Percentiles rank a stretch among this genome's conserved stretches.
These are phyloP conservation scores for Lymantria monacha DNA, from an alignment of 2,888 invertebrate species.

Conservation along the genomic window DNA sequence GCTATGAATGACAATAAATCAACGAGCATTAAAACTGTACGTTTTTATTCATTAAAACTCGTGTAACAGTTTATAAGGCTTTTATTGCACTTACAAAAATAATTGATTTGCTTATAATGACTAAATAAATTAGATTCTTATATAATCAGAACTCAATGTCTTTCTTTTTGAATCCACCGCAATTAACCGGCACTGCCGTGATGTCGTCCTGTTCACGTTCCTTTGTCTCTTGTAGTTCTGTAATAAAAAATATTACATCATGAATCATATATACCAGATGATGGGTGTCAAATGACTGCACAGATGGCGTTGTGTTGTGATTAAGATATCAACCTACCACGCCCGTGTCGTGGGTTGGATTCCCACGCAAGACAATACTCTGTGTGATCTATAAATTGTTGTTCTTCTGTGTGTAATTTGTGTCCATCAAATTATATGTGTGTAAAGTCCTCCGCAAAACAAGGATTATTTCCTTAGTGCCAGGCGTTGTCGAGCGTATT, in stretches of 20 bases:
- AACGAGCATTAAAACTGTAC: background rate
- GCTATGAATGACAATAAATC: background rate
- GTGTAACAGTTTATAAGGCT: conserved; percentile 6
- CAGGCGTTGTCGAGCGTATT: too few species aligned
- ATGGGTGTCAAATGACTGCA: background rate
- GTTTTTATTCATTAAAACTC: conserved; percentile 9
- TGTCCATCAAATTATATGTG: too few species aligned
- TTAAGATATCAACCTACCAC: too few species aligned
- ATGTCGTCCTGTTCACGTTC: conserved; percentile 85
- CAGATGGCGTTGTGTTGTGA: too few species aligned
- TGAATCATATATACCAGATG: background rate
- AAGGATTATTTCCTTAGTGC: too few species aligned
- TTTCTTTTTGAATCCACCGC: conserved; percentile 82
- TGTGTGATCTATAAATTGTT: too few species aligned
- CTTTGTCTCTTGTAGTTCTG: conserved; percentile 85
- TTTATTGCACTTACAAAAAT: conserved; percentile 20
- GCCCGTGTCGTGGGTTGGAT: too few species aligned
- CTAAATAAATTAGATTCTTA: background rate
- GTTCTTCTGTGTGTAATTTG: too few species aligned
- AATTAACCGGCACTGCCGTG: conserved; percentile 75
- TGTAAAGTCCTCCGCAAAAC: too few species aligned
- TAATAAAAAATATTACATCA: conserved; percentile 25
- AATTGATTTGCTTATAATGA: background rate
- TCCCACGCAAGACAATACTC: too few species aligned
- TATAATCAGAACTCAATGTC: conserved; percentile 84